phyloP scores from a whole-genome alignment of 2,888 invertebrate species.

The Scaptomyza flava region DNA sequence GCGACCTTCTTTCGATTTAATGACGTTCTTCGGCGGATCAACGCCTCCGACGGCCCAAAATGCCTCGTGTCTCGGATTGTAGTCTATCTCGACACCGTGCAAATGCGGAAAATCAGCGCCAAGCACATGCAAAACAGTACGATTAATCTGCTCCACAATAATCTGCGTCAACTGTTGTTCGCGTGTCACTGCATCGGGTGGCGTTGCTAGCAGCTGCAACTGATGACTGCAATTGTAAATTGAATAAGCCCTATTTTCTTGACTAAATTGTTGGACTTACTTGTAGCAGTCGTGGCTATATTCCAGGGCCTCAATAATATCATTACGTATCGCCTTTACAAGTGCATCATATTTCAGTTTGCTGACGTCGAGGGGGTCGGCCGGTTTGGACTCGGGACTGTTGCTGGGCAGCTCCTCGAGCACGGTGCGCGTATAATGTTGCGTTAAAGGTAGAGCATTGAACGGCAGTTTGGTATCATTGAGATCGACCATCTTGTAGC shows the following conservation, averaged over 20 bases:
- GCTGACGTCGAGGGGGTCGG: slow-evolving; percentile 1
- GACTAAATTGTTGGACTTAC: slow-evolving; percentile 45
- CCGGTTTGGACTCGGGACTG: slow-evolving; percentile 38
- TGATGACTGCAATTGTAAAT: slow-evolving; percentile 26
- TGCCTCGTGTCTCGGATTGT: slow-evolving; percentile 92
- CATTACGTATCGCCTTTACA: slow-evolving; percentile 60
- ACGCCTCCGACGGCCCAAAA: slow-evolving; percentile 94
- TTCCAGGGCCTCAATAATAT: slow-evolving; percentile 79
- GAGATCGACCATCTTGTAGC: slow-evolving; percentile 88
- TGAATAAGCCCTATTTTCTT: not conserved
- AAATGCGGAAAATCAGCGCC: slow-evolving; percentile 87
- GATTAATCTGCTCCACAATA: slow-evolving; percentile 89
- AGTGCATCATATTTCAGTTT: slow-evolving; percentile 44
- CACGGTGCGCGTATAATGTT: slow-evolving; percentile 92
- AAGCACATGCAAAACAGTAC: slow-evolving; percentile 87
- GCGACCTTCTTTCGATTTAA: slow-evolving; percentile 84
- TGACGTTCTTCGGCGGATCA: slow-evolving; percentile 85
- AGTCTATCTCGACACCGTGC: slow-evolving; percentile 87
- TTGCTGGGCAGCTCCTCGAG: slow-evolving; percentile 85
- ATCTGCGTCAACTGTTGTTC: slow-evolving; percentile 80
- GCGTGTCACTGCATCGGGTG: slow-evolving; percentile 31
- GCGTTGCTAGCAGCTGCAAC: slow-evolving; percentile 24
- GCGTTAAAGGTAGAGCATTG: slow-evolving; percentile 88
- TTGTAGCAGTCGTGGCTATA: slow-evolving; percentile 71
- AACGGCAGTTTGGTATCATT: slow-evolving; percentile 87